Evolutionary conservation across 2,888 invertebrate species (phyloP), one percentile per base, ranked within the genome.

Genomic region (Eugnorisma glareosa): DNA sequence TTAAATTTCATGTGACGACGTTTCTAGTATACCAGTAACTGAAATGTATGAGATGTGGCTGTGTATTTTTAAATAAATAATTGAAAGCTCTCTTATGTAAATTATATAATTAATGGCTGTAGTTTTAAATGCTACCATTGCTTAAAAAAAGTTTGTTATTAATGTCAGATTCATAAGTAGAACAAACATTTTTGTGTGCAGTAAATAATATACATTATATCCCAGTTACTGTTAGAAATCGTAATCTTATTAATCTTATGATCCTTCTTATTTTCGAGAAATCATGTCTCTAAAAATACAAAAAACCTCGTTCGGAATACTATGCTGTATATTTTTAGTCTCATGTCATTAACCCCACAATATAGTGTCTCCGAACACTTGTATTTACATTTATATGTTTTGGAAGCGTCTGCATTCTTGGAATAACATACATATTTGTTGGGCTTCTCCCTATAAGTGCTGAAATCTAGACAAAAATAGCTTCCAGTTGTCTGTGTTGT

Each of bases 321-420:
- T 83, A 81, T 79, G 68, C 77, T 57, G 79, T 67, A 75, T 88
- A 89, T 89, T 89, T 88, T 86, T 88, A 85, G 86, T 67, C 54
- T 1, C 24, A 77, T 72, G 88, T 87, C 88, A 67, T 83, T 87
- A 86, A 83, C 88, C 88, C 70, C 71, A 70, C 68, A 76, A 75
- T 79, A 82, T 76, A 70, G 68, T 81, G 80, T 83, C 82, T 83
- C 71, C 15, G 59, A 76, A 76, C 51, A 57, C 35, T 11, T 68
- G 68, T 72, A 84, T 87, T 88, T 78, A 84, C 83, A 88, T 86
- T 79, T 75, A 73, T 74, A 79, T 57, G 78, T 80, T 73, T 81
- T 74, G 35, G 10, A 59, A 76, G 28, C 67, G 87, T 88, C 88
- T 86, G 84, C 79, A 77, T 81, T 80, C 66, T 80, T 54, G 66